Base-by-base conservation (phyloP, 2,888 invertebrate genomes). In the Epistrophe eligans region DNA sequence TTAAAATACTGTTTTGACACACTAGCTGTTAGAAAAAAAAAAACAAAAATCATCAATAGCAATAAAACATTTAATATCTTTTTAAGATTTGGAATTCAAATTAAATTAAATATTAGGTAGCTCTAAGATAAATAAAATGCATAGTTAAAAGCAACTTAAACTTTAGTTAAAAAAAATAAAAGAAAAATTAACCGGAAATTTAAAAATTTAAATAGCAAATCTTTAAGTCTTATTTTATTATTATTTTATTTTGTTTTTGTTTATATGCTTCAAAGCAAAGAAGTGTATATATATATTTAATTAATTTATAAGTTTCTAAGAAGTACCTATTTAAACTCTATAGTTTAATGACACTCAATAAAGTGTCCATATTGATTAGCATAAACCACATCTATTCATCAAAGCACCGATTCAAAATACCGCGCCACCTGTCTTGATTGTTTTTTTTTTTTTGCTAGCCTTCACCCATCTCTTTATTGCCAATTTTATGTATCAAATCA, bases 401-500 rank as follows among this genome's bases (percentile, higher is more conserved):
- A 80, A 84, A 79, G 62, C 50, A 58, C 15, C 74, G 64, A 74
- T 76, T 76, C 58, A 24, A 84, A 55, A 72, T 32, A 64, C 72
- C 77, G 80, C 77, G 80, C 84, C 84, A 84, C 80, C 80, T 84
- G 84, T 67, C 76, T 24, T 50, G 35, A 58, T 70, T 32, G 38
- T 43, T 43, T 43, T 19, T 19, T 70, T 32, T 58, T 43, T 24
- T 43, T n/a, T n/a, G n/a, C n/a, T 19, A 60, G 13, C 62, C 62
- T 62, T 43, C 43, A 17, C 8, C 17, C 66, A 35, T 7, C 32
- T 32, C 28, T 66, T 24, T 71, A 62, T 71, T 43, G 67, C 19
- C n/a, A 57, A 43, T 50, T 35, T 48, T 43, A 35, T n/a, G 15
- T 15, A 58, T 24, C n/a, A n/a, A n/a, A 60, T 55, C 48, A 70